Evolutionary conservation across 2,113 vertebrate genomes (phyloP).

Genomic region (Poicephalus gulielmi): DNA sequence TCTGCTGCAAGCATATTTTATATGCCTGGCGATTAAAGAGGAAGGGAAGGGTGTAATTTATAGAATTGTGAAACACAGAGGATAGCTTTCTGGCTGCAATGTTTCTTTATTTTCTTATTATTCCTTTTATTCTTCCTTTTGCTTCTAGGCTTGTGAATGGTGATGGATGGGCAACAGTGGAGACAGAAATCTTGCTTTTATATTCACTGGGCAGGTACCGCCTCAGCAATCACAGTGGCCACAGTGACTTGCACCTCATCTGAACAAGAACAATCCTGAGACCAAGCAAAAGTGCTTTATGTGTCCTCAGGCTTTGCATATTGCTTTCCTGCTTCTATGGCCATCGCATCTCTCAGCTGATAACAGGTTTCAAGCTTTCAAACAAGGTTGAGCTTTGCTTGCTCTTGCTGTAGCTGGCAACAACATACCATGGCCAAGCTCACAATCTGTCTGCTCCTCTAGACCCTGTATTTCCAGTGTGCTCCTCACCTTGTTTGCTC

Average conservation of each 20-base stretch:
- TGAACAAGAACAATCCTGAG: neutral
- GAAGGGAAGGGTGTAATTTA: constrained; percentile 55
- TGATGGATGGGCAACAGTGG: constrained; percentile 6
- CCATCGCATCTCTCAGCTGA: neutral
- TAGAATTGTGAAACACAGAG: constrained; percentile 19
- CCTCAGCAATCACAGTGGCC: neutral
- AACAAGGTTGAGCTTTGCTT: neutral
- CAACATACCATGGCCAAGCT: neutral
- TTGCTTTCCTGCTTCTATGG: neutral
- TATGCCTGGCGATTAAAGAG: constrained; percentile 33
- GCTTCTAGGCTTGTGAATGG: constrained; percentile 7
- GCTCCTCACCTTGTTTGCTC: neutral
- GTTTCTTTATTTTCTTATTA: constrained; percentile 57
- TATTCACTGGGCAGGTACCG: neutral
- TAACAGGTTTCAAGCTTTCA: neutral
- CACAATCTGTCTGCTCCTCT: neutral
- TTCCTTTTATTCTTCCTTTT: constrained; percentile 25
- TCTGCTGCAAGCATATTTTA: constrained; percentile 33
- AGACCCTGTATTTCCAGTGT: neutral
- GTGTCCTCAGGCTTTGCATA: neutral
- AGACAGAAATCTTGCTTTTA: constrained; percentile 31
- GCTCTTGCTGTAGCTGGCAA: neutral
- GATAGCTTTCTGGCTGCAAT: constrained; percentile 32
- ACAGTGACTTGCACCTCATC: neutral
- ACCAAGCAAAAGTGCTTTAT: neutral